Evolutionary conservation across 1,140 invertebrate genomes (phyloP), one percentile per base, ranked within the genome.

Genomic region (Drosophila funebris): DNA sequence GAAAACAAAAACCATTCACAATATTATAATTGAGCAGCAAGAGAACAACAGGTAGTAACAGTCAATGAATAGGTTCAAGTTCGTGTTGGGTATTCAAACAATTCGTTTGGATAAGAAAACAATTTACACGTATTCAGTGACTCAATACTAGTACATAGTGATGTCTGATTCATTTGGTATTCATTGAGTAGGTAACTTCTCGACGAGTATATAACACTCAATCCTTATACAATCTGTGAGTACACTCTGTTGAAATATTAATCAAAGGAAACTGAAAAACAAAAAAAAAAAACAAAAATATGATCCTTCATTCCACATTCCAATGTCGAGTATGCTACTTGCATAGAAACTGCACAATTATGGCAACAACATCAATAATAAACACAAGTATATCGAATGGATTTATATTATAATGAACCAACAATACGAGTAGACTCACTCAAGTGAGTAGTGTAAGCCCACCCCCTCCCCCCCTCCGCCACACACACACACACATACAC

Each of bases 291-390:
- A 27, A 48, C 44, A n/a, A 29, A 14, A 48, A 24, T 5, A 5
- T 33, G 53, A 82, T 46, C 68, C 78, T 68, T 73, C 16, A 41
- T 16, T 14, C 14, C 16, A 20, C 20, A 24, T 46, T 11, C 41
- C 18, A 7, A n/a, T 29, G 11, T 39, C 29, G 37, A 41, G n/a
- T 13, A 78, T 41, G 54, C 43, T 24, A 18, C 24, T 27, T 63
- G 63, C 68, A 81, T 78, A 76, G 39, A 48, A 78, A 78, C 64
- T 68, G 31, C 27, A 46, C 13, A 43, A 43, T 53, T 62, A 37
- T 14, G 22, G 22, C 43, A 13, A 44, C 24, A 60, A 48, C 43
- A 60, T 46, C 13, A 11, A 36, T 53, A 36, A 41, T 24, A 24
- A 54, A 39, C 16, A 36, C 39, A 27, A 46, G 43, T 37, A 14